A percentile compares a stretch with the other conserved stretches of the same genome.
These are phyloP conservation scores for Nasua narica DNA, from an alignment of 2,797 vertebrate species.

Conservation along the genomic window DNA sequence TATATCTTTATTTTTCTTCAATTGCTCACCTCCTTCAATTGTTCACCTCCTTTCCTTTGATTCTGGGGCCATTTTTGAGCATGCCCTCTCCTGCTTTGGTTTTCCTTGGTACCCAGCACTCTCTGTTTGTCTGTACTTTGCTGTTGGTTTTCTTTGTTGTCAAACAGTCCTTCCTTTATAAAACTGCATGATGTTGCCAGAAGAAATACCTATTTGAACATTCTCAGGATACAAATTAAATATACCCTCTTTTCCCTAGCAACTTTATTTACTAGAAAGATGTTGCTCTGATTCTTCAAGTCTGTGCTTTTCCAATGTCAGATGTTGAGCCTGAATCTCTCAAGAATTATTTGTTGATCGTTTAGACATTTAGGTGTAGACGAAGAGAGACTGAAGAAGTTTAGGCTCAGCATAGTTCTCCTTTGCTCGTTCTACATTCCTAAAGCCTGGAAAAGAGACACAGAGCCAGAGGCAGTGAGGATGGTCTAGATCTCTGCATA, in stretches of 20 bases:
- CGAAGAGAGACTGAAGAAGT: background rate
- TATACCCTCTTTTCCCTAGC: background rate
- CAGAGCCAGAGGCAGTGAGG: background rate
- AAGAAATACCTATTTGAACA: background rate
- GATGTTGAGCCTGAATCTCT: background rate
- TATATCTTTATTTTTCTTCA: background rate
- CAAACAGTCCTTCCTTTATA: background rate
- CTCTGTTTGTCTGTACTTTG: background rate
- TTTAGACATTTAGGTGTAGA: background rate
- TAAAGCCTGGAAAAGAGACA: background rate
- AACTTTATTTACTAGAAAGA: background rate
- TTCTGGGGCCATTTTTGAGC: background rate
- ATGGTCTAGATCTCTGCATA: background rate
- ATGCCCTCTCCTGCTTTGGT: background rate
- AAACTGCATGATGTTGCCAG: background rate
- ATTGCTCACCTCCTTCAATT: too few relatives aligned
- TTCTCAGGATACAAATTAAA: background rate
- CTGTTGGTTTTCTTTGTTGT: background rate
- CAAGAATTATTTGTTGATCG: background rate
- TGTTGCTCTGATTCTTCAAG: background rate
- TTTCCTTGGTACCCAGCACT: background rate
- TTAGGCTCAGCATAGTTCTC: background rate
- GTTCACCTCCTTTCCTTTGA: background rate
- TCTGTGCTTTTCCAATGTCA: background rate
- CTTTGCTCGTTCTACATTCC: background rate